Percentiles rank a stretch among this genome's conserved stretches.
phyloP scores from a whole-genome alignment of 2,888 invertebrate genomes.

The Trachelus troglodyta region DNA sequence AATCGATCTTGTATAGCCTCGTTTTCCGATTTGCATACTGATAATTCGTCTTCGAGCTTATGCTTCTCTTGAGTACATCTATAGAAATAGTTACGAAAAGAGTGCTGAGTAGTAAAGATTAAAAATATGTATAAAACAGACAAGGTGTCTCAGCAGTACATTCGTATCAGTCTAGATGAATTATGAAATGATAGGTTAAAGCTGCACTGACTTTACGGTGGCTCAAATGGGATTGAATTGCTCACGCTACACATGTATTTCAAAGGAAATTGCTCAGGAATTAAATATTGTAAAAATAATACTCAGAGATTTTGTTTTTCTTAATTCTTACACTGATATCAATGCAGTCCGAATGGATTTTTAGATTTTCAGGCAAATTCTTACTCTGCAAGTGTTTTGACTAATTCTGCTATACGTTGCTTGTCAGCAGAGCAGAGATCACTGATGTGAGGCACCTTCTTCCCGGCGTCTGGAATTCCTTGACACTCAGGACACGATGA shows the following conservation, averaged over 20 bases:
- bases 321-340: too few relatives aligned
- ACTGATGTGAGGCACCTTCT: conserved; percentile 37
- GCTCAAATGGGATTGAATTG: too few relatives aligned
- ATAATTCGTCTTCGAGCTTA: conserved; percentile 35
- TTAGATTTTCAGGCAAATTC: neutral
- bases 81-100: neutral
- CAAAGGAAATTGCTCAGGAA: too few relatives aligned
- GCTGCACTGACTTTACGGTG: neutral
- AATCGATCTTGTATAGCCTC: conserved; percentile 36
- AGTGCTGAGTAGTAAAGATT: neutral
- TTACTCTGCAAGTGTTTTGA: conserved; percentile 46
- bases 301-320: too few relatives aligned
- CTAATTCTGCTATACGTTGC: conserved; percentile 41
- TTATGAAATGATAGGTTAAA: neutral
- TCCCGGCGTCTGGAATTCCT: conserved; percentile 19
- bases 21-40: conserved; percentile 36
- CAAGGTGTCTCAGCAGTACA: neutral
- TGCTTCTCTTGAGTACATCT: conserved; percentile 40
- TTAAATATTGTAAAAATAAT: too few relatives aligned
- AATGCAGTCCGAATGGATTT: too few relatives aligned
- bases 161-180: neutral
- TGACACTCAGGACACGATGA: conserved; percentile 37
- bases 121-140: neutral
- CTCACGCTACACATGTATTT: too few relatives aligned
- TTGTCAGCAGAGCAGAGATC: conserved; percentile 47